phyloP scores from a whole-genome alignment of 2,797 vertebrate genomes.

The Corythornis leucogaster region DNA sequence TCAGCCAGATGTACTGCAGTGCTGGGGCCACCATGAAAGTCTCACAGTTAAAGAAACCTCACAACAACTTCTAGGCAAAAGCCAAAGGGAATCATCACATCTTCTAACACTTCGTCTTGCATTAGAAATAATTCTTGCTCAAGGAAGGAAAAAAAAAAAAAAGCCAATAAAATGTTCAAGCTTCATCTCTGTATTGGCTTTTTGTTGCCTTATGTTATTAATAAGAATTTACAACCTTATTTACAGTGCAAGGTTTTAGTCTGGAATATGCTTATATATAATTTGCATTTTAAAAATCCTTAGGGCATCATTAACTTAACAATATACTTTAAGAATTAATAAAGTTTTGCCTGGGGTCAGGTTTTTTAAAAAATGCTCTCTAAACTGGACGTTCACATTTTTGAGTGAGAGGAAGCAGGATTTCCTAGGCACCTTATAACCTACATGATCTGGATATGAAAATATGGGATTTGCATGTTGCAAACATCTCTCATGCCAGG shows the following conservation, averaged over 20 bases:
- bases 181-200: constrained; percentile 47
- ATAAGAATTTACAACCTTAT: constrained; percentile 53
- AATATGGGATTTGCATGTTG: not conserved
- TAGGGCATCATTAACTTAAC: not conserved
- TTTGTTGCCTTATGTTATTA: constrained; percentile 52
- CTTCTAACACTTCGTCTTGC: constrained; percentile 61
- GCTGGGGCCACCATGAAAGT: constrained; percentile 67
- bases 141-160: constrained; percentile 32
- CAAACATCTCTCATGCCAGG: not conserved
- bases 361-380: not conserved
- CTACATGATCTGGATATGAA: not conserved
- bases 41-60: constrained; percentile 55
- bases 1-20: constrained; percentile 61
- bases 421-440: not conserved
- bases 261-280: not conserved
- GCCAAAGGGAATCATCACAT: constrained; percentile 60
- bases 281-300: not conserved
- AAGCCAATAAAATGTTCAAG: constrained; percentile 58
- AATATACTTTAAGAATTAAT: not conserved
- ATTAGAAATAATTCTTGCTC: constrained; percentile 60
- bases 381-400: not conserved
- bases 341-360: not conserved
- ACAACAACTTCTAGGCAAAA: constrained; percentile 62
- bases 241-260: constrained; percentile 16
- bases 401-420: not conserved